Evolutionary conservation across 2,113 vertebrate species (phyloP).

Genomic region (Pitta sordida): DNA sequence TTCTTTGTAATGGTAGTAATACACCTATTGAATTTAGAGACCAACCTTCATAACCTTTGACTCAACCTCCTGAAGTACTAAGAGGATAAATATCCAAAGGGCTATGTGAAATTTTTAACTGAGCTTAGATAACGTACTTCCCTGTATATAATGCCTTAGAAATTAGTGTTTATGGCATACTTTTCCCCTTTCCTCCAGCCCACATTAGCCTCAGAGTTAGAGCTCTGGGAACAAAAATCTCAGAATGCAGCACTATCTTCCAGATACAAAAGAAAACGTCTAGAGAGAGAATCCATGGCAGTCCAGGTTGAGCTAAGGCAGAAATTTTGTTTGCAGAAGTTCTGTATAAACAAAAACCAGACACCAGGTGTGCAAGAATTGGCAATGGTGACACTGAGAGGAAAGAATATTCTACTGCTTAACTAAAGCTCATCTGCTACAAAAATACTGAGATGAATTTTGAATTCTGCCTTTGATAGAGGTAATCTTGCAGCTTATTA

Average conservation of each 20-base stretch:
- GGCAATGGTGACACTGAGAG: background rate
- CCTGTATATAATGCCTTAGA: background rate
- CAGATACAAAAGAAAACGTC: background rate
- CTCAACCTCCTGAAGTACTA: background rate
- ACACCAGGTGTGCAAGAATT: background rate
- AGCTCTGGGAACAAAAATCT: background rate
- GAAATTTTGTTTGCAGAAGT: background rate
- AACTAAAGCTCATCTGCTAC: background rate
- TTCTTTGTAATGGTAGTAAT: background rate
- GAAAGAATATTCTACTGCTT: background rate
- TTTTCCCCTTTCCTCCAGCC: background rate
- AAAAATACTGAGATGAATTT: background rate
- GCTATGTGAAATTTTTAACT: background rate
- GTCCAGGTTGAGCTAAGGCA: background rate
- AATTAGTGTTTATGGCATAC: background rate
- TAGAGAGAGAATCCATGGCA: background rate
- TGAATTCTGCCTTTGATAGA: background rate
- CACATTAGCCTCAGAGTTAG: background rate
- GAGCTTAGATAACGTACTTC: background rate
- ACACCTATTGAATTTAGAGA: background rate
- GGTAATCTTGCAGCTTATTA: background rate
- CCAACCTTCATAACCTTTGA: background rate
- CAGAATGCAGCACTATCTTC: background rate
- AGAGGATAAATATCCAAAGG: background rate
- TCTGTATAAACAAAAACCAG: background rate